Evolutionary conservation across 1,140 invertebrate genomes (phyloP).

Genomic region (Drosophila equinoxialis): DNA sequence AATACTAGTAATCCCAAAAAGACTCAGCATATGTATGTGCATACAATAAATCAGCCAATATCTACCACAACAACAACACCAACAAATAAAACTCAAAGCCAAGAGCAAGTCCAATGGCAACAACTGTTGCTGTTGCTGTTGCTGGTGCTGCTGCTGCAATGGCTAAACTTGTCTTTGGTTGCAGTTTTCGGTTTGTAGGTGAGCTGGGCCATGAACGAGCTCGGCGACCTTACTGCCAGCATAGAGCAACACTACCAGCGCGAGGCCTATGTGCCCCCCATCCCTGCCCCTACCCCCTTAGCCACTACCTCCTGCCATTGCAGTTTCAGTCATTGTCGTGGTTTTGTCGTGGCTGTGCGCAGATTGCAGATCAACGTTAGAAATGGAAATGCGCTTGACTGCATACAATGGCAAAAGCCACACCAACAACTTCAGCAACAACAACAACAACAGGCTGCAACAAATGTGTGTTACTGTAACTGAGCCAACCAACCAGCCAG

Average conservation of each 20-base stretch:
- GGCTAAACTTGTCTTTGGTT: constrained; percentile 72
- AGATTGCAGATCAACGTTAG: constrained; percentile 81
- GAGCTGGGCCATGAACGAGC: constrained; percentile 77
- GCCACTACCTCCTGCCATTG: neutral
- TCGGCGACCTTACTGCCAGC: constrained; percentile 65
- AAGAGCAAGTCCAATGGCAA: constrained; percentile 82
- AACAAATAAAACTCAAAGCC: constrained; percentile 68
- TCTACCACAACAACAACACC: constrained; percentile 16
- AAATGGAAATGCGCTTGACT: constrained; percentile 82
- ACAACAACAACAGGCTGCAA: constrained; percentile 39
- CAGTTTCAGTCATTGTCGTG: constrained; percentile 35
- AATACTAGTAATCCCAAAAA: constrained; percentile 7
- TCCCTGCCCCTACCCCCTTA: neutral
- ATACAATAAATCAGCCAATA: constrained; percentile 73
- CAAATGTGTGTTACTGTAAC: constrained; percentile 78
- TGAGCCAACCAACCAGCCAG: constrained; percentile 56
- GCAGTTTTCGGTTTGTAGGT: constrained; percentile 68
- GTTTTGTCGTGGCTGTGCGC: constrained; percentile 62
- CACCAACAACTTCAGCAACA: constrained; percentile 21
- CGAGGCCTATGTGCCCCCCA: neutral
- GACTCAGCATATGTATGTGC: constrained; percentile 42
- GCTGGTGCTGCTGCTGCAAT: constrained; percentile 27
- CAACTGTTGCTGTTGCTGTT: constrained; percentile 42
- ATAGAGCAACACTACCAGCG: constrained; percentile 8
- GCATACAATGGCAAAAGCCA: constrained; percentile 69